Conservation (phyloP, 2,888 invertebrate species). For the Drosophila maculinotata region DNA sequence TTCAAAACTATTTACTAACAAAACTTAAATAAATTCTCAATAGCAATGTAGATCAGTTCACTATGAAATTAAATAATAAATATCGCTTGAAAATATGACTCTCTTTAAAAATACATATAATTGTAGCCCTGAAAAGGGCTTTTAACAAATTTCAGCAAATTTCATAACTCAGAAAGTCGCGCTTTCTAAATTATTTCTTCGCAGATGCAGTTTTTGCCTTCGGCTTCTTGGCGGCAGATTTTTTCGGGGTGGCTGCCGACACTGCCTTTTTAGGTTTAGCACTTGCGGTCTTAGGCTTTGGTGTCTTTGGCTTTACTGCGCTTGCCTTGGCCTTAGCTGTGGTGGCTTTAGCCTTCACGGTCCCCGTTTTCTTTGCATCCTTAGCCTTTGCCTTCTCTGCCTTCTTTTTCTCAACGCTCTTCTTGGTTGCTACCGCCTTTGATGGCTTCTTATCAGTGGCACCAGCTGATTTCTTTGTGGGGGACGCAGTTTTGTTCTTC, state of each 20-base stretch:
- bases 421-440: conserved; percentile 41
- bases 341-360: conserved; percentile 44
- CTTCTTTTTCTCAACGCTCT: conserved; percentile 48
- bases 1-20: too few species aligned
- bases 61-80: too few species aligned
- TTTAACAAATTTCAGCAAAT: neutral
- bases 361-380: conserved; percentile 48
- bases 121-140: conserved; percentile 15
- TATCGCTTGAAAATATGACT: neutral
- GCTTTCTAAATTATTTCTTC: conserved; percentile 36
- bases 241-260: conserved; percentile 34
- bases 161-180: neutral
- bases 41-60: too few species aligned
- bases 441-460: conserved; percentile 32
- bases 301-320: conserved; percentile 34
- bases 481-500: conserved; percentile 22
- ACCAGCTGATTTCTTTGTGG: conserved; percentile 28
- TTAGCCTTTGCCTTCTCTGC: conserved; percentile 46
- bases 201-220: conserved; percentile 42
- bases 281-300: conserved; percentile 37
- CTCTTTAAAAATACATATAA: conserved; percentile 1
- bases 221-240: conserved; percentile 42
- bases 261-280: conserved; percentile 42
- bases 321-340: conserved; percentile 33
- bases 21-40: too few species aligned